phyloP scores from a whole-genome alignment of 2,888 invertebrate genomes.

The Gymnoscelis rufifasciata region DNA sequence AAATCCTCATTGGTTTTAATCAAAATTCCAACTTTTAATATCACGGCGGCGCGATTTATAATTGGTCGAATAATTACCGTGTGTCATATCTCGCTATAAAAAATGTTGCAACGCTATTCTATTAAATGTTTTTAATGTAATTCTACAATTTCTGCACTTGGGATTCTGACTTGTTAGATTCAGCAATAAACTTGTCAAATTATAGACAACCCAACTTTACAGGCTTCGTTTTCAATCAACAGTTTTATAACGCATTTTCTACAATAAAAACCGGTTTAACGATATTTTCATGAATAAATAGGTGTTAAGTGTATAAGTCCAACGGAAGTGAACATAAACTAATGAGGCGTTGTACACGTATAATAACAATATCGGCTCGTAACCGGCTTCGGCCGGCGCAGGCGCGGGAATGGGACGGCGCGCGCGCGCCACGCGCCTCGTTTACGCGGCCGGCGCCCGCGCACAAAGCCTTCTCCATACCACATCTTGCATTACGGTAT shows the following conservation, averaged over 20 bases:
- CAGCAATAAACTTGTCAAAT: not conserved
- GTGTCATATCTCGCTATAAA: slow-evolving; percentile 50
- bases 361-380: slow-evolving; percentile 10
- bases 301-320: not conserved
- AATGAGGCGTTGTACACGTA: slow-evolving; percentile 6
- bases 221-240: not conserved
- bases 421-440: slow-evolving; percentile 45
- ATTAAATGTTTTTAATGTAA: not conserved
- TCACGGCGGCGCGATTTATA: slow-evolving; percentile 56
- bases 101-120: slow-evolving; percentile 39
- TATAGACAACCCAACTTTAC: too few relatives aligned
- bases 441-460: slow-evolving; percentile 2
- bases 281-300: slow-evolving; percentile 1
- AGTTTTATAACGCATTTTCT: too few relatives aligned
- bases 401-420: slow-evolving; percentile 23
- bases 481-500: not conserved
- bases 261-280: not conserved
- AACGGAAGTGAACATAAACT: slow-evolving; percentile 1
- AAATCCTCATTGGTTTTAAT: slow-evolving; percentile 70
- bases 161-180: not conserved
- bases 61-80: slow-evolving; percentile 63
- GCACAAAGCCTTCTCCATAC: slow-evolving; percentile 14
- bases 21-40: slow-evolving; percentile 70
- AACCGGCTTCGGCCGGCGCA: slow-evolving; percentile 38
- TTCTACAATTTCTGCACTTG: slow-evolving; percentile 38